Evolutionary conservation across 2,888 invertebrate species (phyloP), one percentile per base, ranked within the genome.

Genomic region (Pristionchus arcanus): DNA sequence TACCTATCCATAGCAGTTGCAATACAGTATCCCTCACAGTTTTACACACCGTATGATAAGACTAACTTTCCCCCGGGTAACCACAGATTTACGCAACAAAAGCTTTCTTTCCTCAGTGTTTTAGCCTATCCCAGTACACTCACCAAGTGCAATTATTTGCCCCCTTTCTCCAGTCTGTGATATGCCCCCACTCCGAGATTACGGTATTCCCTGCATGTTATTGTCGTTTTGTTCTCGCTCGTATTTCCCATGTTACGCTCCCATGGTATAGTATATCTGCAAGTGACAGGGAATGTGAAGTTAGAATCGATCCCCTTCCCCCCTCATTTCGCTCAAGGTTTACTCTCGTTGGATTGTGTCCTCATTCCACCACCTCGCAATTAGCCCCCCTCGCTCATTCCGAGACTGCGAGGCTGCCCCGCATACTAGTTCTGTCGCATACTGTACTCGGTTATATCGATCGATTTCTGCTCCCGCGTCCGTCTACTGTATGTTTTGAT

Each of bases 1-100:
- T 77, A n/a, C n/a, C n/a, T n/a, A 28, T 49, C 16, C n/a, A 83
- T 83, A 83, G 11, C 53, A 34, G 74, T 74, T 74, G 74, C 74
- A 74, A 74, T 74, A 77, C 77, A 42, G 9, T 25, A 77, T 34
- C 37, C 7, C 81, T 28, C 15, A 16, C 15, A 74, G 74, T 74
- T 74, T 37, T 74, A 74, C 37, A 34, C 37, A 74, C 42, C 3
- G 37, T 37, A 28, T 74, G 37, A 71, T 31, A 34, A 4, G 74
- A 74, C 74, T 74, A 74, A 74, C 74, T 4, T 16, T 31, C 55
- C 63, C 21, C 37, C 37, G 74, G 34, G 25, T 74, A 42, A 13
- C n/a, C 63, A 11, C 63, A 28, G 68, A 15, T 42, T 49, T 25
- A 49, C 42, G 42, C 42, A 49, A 49, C 42, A 49, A 3, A 49